These are phyloP conservation scores for Diarsia dahlii DNA, from an alignment of 2,888 invertebrate genomes.

Conservation along the genomic window DNA sequence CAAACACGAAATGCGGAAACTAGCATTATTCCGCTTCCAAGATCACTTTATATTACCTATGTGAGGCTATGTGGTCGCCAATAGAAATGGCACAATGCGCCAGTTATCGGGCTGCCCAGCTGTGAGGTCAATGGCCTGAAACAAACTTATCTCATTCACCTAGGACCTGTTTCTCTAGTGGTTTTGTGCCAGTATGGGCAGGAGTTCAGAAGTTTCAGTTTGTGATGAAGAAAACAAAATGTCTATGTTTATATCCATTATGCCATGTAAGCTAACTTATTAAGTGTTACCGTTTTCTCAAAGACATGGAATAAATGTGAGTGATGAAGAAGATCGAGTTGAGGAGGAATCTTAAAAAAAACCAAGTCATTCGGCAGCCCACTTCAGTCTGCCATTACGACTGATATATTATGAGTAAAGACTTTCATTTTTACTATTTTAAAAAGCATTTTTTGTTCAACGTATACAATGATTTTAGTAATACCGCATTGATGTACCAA, in stretches of 20 bases:
- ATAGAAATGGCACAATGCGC: constrained; percentile 31
- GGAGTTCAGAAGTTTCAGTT: constrained; percentile 14
- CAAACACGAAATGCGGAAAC: constrained; percentile 24
- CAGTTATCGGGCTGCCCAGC: constrained; percentile 45
- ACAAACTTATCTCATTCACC: constrained; percentile 39
- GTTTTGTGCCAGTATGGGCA: constrained; percentile 2
- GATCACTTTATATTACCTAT: constrained; percentile 5
- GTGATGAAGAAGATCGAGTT: too few species aligned
- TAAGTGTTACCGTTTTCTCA: too few species aligned
- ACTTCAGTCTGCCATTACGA: neutral
- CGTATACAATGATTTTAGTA: neutral
- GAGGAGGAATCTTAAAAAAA: too few species aligned
- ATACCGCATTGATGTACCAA: neutral
- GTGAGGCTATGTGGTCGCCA: constrained; percentile 3
- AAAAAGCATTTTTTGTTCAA: too few species aligned
- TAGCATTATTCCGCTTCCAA: constrained; percentile 3
- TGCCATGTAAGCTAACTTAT: neutral
- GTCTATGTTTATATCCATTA: neutral
- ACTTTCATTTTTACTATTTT: too few species aligned
- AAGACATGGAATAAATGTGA: too few species aligned
- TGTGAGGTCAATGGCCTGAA: constrained; percentile 48
- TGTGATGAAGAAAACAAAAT: neutral
- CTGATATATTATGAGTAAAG: neutral
- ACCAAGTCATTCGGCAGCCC: too few species aligned
- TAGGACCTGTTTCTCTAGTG: constrained; percentile 25